Evolutionary conservation across 1,140 invertebrate genomes (phyloP).

Genomic region (Heliconius hermathena): DNA sequence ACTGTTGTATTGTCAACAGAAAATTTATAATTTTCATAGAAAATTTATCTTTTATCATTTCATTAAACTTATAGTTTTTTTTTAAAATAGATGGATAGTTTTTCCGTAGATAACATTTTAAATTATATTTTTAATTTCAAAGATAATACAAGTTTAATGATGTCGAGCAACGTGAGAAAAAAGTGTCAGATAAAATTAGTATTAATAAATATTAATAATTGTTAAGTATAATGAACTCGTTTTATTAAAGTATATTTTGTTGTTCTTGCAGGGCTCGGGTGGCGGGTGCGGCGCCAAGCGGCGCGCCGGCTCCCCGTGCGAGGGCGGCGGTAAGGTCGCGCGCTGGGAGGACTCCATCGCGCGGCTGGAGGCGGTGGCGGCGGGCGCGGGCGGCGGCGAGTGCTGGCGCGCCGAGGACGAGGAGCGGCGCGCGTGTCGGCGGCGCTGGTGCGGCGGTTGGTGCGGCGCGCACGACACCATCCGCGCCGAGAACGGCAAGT

Average conservation of each 20-base stretch:
- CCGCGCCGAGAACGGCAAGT: constrained; percentile 94
- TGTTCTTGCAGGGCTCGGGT: constrained; percentile 74
- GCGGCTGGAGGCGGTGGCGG: constrained; percentile 79
- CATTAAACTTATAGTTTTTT: too few species aligned
- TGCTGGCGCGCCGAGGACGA: constrained; percentile 77
- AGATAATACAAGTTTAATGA: neutral
- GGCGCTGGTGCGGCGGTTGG: constrained; percentile 76
- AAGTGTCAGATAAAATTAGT: too few species aligned
- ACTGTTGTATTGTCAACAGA: neutral
- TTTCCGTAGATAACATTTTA: neutral
- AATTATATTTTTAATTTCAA: too few species aligned
- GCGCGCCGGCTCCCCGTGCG: constrained; percentile 72
- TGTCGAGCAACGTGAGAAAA: neutral
- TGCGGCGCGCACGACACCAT: constrained; percentile 89
- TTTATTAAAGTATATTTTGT: constrained; percentile 2
- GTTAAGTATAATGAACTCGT: neutral
- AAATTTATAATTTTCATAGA: neutral
- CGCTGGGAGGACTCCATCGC: constrained; percentile 81
- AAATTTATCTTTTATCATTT: neutral
- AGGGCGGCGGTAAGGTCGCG: constrained; percentile 76
- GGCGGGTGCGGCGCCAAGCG: constrained; percentile 80
- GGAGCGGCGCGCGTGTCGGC: constrained; percentile 71
- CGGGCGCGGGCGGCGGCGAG: constrained; percentile 76
- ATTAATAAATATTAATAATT: constrained; percentile 35
- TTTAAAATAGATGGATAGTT: neutral